Conservation (phyloP, 2,797 vertebrate genomes). For the Babyrousa celebensis region DNA sequence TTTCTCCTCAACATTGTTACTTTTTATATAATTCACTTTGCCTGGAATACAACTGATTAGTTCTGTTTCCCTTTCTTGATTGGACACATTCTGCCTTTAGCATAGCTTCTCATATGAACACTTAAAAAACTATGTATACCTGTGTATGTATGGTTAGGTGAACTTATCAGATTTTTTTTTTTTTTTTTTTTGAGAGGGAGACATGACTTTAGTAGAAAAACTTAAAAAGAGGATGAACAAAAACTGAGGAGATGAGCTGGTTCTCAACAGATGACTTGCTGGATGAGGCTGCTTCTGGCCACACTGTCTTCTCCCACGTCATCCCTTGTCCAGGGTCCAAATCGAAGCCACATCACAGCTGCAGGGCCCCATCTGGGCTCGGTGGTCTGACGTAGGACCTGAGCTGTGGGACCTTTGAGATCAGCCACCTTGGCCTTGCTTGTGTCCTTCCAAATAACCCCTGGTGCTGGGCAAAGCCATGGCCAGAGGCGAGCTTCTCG, state of each 20-base stretch:
- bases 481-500: conserved; percentile 97
- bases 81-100: conserved; percentile 40
- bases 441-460: conserved; percentile 97
- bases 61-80: conserved; percentile 38
- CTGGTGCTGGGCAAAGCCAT: conserved; percentile 97
- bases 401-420: conserved; percentile 94
- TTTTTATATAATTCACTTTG: conserved; percentile 67
- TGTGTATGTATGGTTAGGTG: neutral
- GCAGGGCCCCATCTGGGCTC: conserved; percentile 95
- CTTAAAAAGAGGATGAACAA: neutral
- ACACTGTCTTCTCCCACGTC: conserved; percentile 92
- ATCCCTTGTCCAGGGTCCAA: conserved; percentile 95
- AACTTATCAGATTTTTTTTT: neutral
- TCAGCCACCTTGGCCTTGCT: conserved; percentile 95
- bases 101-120: conserved; percentile 1
- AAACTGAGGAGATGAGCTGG: conserved; percentile 71
- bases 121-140: neutral
- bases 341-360: conserved; percentile 97
- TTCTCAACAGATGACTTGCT: conserved; percentile 95
- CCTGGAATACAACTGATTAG: conserved; percentile 48
- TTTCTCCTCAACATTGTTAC: conserved; percentile 40
- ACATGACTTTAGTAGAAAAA: neutral
- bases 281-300: conserved; percentile 93
- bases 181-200: neutral
- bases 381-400: conserved; percentile 95